Evolutionary conservation across 2,113 vertebrate species (phyloP).

Genomic region (Lynx canadensis): DNA sequence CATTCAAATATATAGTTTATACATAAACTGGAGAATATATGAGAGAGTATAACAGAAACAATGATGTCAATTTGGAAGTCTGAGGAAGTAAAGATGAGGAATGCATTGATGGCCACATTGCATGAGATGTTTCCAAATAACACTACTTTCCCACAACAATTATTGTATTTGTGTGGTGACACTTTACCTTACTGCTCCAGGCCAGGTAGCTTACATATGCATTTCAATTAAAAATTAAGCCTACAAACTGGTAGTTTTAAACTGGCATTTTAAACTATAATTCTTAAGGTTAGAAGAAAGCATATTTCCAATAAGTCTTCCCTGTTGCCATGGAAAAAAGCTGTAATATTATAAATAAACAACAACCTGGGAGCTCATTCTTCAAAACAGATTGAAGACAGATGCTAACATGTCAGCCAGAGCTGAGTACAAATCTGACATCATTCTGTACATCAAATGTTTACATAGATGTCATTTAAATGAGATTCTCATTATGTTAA

Average conservation of each 20-base stretch:
- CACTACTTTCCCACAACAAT: not conserved
- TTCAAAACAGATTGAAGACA: slow-evolving; percentile 73
- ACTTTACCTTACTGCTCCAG: not conserved
- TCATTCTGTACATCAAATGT: slow-evolving; percentile 69
- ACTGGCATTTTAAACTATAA: not conserved
- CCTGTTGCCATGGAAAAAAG: slow-evolving; percentile 36
- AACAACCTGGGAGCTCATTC: slow-evolving; percentile 57
- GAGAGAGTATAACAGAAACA: not conserved
- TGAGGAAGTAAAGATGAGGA: not conserved
- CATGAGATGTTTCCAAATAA: not conserved
- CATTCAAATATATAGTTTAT: not conserved
- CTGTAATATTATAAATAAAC: slow-evolving; percentile 60
- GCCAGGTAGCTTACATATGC: not conserved
- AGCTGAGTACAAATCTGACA: slow-evolving; percentile 63
- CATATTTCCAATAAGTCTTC: not conserved
- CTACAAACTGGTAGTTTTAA: not conserved
- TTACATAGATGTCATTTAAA: slow-evolving; percentile 76
- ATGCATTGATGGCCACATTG: not conserved
- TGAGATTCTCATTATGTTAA: slow-evolving; percentile 34
- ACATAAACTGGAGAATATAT: not conserved
- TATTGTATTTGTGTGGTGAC: not conserved
- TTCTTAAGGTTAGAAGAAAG: slow-evolving; percentile 52
- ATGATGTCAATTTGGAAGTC: not conserved
- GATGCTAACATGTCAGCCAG: slow-evolving; percentile 62
- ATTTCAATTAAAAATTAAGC: slow-evolving; percentile 18